These are phyloP conservation scores for Lophura nycthemera DNA, from an alignment of 2,113 vertebrate genomes.

Conservation along the genomic window DNA sequence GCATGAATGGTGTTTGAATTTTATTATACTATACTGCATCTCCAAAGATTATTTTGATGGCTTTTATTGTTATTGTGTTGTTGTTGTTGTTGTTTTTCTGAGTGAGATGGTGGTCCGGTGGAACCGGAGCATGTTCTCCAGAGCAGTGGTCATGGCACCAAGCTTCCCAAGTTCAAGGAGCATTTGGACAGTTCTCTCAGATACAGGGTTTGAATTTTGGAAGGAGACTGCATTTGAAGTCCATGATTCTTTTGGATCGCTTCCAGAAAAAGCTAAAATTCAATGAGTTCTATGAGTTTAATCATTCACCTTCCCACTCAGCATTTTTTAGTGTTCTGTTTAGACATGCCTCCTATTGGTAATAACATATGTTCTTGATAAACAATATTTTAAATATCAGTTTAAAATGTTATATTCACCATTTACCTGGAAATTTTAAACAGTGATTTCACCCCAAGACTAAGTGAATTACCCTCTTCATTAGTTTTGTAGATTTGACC, in stretches of 20 bases:
- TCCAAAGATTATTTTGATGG: accelerated
- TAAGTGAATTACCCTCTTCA: background rate
- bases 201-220: background rate
- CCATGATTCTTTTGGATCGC: background rate
- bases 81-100: background rate
- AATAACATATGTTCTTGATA: background rate
- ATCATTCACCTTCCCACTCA: background rate
- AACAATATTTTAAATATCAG: background rate
- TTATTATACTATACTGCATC: accelerated
- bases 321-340: background rate
- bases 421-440: background rate
- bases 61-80: too few species aligned
- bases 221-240: background rate
- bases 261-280: background rate
- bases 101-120: background rate
- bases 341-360: background rate
- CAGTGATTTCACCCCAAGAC: background rate
- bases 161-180: background rate
- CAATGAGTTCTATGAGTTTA: background rate
- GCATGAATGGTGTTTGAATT: accelerated
- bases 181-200: background rate
- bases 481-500: background rate
- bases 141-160: background rate
- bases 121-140: background rate
- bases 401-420: background rate